Base-by-base conservation (phyloP, 2,113 vertebrate genomes). In the Boulengeromyrus knoepffleri region DNA sequence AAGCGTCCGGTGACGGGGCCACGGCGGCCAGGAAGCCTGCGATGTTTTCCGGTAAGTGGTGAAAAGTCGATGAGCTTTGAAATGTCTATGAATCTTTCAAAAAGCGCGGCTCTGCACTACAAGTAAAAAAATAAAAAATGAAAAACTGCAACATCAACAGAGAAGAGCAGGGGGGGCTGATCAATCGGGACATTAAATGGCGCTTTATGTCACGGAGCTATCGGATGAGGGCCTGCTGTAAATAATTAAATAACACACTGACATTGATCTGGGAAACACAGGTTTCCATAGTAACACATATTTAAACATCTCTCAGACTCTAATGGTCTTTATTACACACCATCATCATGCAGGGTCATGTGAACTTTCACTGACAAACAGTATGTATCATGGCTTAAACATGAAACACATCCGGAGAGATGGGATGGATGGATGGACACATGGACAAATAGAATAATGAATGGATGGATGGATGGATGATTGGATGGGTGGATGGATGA, bases 131-230 rank as follows among this genome's bases (percentile, higher is more conserved):
- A 21, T 80, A 83, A 85, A 85, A 53, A 62, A 70, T 87, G 87
- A 85, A 88, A 90, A 90, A 85, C 58, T 87, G 80, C 47, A 86
- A 89, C 86, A 77, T 85, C 70, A 89, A 80, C 89, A 83, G 56
- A 87, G 88, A 91, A 87, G 39, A 91, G 86, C 84, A 15, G 88
- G 91, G 90, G 89, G 87, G 36, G 39, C 89, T 49, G 88, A 91
- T 91, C 91, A 90, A 92, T 91, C 87, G 17, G 19, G 87, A 90
- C 87, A 90, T 92, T 90, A 92, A 91, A 89, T 90, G 19, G 46
- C 47, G 88, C 85, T 85, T 90, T 88, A 89, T 50, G 88, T 77
- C 84, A 84, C 0, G 1, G n/a, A 85, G 66, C 90, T 58, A 15
- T 89, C 84, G 88, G 66, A 62, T 56, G 62, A 7, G 24, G 24